A percentile compares a stretch with the other conserved stretches of the same genome.
phyloP scores from a whole-genome alignment of 2,797 vertebrate species.

The Muraenolepis orangiensis region DNA sequence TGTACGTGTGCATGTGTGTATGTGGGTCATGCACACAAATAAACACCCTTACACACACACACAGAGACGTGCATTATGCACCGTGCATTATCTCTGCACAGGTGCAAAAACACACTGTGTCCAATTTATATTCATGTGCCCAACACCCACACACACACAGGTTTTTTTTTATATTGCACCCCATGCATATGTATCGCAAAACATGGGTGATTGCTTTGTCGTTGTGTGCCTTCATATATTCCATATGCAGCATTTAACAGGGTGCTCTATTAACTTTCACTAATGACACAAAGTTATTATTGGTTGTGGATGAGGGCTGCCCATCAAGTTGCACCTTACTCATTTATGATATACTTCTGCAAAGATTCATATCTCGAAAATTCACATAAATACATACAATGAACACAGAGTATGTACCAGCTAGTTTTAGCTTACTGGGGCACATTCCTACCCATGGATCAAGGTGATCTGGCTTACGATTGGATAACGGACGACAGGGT shows the following conservation, averaged over 20 bases:
- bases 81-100: constrained; percentile 5
- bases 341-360: background rate
- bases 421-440: background rate
- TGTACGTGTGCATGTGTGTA: too few species aligned
- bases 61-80: background rate
- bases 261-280: constrained; percentile 28
- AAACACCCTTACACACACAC: background rate
- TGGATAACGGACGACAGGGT: background rate
- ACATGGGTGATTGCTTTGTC: background rate
- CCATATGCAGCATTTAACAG: background rate
- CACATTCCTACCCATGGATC: background rate
- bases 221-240: background rate
- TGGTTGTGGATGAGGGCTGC: background rate
- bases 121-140: too few species aligned
- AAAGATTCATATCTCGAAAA: background rate
- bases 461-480: background rate
- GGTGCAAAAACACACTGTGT: background rate
- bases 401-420: background rate
- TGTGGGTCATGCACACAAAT: too few species aligned
- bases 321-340: background rate
- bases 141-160: background rate
- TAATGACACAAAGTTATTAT: constrained; percentile 34
- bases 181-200: background rate
- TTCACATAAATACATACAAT: background rate
- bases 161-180: background rate